A percentile compares a stretch with the other conserved stretches of the same genome.
phyloP scores from a whole-genome alignment of 2,888 invertebrate species.

The Cheilosia variabilis region DNA sequence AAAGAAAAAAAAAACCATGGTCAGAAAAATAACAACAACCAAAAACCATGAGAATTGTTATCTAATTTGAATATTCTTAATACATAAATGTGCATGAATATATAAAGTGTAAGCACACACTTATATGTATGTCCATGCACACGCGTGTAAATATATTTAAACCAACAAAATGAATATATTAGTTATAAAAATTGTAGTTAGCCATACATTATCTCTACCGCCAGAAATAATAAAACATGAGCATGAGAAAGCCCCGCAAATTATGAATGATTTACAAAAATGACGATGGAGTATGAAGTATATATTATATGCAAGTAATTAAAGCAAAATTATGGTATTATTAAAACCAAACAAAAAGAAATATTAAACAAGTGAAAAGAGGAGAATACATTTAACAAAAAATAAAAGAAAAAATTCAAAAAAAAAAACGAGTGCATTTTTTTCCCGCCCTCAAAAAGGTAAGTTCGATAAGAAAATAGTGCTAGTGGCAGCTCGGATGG shows the following conservation, averaged over 20 bases:
- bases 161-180: constrained; percentile 31
- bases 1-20: not conserved
- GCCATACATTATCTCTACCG: constrained; percentile 61
- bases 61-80: constrained; percentile 22
- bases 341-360: too few relatives aligned
- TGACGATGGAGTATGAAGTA: not conserved
- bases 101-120: constrained; percentile 11
- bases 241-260: not conserved
- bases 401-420: too few relatives aligned
- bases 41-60: constrained; percentile 16
- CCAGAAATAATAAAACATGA: constrained; percentile 13
- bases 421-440: too few relatives aligned
- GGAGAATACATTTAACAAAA: too few relatives aligned
- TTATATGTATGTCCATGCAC: constrained; percentile 43
- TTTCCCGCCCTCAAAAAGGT: too few relatives aligned
- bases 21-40: constrained; percentile 9
- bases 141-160: constrained; percentile 31
- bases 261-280: constrained; percentile 6
- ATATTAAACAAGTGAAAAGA: too few relatives aligned
- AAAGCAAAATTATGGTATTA: too few relatives aligned
- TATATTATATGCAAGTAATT: too few relatives aligned
- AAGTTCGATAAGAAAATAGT: too few relatives aligned
- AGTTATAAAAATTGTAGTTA: constrained; percentile 66
- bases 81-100: constrained; percentile 41
- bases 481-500: too few relatives aligned